Evolutionary conservation across 2,113 vertebrate species (phyloP), one percentile per base, ranked within the genome.

Genomic region (Seriola dumerili): DNA sequence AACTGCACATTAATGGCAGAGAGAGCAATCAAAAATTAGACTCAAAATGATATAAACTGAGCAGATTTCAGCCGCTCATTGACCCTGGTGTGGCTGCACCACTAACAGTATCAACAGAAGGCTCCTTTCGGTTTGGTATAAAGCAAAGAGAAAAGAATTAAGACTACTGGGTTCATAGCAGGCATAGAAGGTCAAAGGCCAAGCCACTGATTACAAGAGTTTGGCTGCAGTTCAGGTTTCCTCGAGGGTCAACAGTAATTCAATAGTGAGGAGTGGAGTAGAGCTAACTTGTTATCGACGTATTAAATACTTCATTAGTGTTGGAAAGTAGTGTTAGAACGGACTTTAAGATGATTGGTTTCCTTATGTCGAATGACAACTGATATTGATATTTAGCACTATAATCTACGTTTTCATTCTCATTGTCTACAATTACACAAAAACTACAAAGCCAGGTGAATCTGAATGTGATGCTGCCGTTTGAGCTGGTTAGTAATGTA

Each of bases 51-150:
- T 5, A 25, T 6, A 14, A 57, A 62, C 44, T 0, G 11, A 46
- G 19, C 25, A 78, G 55, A 54, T 36, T 40, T 66, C 5, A 19
- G 64, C n/a, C n/a, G 25, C 17, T 55, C 1, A 63, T 61, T 11
- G 78, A 83, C 84, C 19, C 78, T 16, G 81, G 76, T 25, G 70
- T n/a, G 66, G 73, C 85, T 44, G 78, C 74, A 36, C 7, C 5
- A 5, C 65, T 21, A 65, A 78, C 72, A 42, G 6, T 36, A 21
- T 69, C 46, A 52, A 86, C 85, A 72, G 32, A 89, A 94, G 90
- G 89, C 91, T 83, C 76, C 78, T 85, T 75, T 73, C 40, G 89
- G 90, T 93, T 93, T 91, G 92, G 93, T 85, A 29, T 87, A 71
- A 94, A 93, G 88, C 86, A 91, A 90, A 88, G 59, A 87, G 58